Conservation (phyloP, 2,888 invertebrate genomes). For the Orthosia gracilis region DNA sequence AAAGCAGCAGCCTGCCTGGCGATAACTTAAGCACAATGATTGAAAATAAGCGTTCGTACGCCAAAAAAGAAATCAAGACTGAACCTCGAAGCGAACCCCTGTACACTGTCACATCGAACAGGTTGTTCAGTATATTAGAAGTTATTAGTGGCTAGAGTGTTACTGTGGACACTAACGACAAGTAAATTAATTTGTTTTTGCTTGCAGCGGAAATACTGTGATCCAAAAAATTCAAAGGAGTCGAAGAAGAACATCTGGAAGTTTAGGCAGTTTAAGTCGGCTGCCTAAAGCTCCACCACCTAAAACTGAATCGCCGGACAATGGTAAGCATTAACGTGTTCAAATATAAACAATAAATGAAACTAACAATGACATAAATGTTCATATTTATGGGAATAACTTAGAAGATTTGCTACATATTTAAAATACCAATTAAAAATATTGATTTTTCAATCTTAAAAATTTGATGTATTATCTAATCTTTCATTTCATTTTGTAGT, state of each 20-base stretch:
- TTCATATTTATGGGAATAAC: background rate
- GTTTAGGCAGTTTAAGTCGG: slow-evolving; percentile 81
- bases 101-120: slow-evolving; percentile 84
- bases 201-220: slow-evolving; percentile 81
- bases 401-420: background rate
- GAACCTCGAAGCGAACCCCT: slow-evolving; percentile 79
- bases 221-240: slow-evolving; percentile 83
- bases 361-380: background rate
- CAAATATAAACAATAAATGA: background rate
- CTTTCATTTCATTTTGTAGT: slow-evolving; percentile 66
- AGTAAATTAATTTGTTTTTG: background rate
- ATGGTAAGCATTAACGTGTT: slow-evolving; percentile 66
- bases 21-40: slow-evolving; percentile 80
- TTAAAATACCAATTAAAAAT: background rate
- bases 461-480: background rate
- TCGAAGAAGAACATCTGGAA: slow-evolving; percentile 76
- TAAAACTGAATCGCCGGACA: slow-evolving; percentile 75
- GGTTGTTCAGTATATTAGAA: slow-evolving; percentile 71
- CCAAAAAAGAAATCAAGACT: slow-evolving; percentile 80
- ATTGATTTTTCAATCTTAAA: background rate
- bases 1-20: slow-evolving; percentile 69
- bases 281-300: slow-evolving; percentile 75
- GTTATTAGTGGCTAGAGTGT: background rate
- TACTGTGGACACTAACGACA: slow-evolving; percentile 17
- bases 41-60: slow-evolving; percentile 79